phyloP scores from a whole-genome alignment of 2,888 invertebrate species.

The Protonemura montana region DNA sequence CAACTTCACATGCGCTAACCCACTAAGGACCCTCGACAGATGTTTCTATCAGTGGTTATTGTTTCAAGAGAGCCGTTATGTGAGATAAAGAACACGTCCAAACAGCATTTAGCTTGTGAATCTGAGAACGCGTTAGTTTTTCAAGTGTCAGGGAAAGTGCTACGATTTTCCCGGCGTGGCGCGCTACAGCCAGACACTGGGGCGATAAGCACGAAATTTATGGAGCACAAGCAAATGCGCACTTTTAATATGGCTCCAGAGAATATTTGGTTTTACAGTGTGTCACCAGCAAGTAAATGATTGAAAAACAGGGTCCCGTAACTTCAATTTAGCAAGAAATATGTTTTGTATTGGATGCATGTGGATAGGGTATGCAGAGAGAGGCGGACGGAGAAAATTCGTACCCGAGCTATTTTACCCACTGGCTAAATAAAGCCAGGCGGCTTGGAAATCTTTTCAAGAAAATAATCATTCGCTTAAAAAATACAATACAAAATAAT shows the following conservation, averaged over 20 bases:
- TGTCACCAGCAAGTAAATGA: not conserved
- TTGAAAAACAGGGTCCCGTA: not conserved
- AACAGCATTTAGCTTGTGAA: too few species aligned
- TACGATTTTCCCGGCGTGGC: too few species aligned
- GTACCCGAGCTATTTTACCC: not conserved
- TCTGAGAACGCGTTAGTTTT: too few species aligned
- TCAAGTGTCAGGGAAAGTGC: too few species aligned
- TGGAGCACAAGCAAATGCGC: not conserved
- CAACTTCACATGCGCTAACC: too few species aligned
- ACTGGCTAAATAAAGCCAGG: too few species aligned
- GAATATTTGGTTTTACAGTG: not conserved
- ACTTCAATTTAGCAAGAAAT: not conserved
- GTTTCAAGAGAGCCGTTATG: not conserved
- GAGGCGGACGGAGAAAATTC: not conserved
- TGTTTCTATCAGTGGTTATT: not conserved
- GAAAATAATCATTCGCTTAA: not conserved
- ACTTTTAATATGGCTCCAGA: not conserved
- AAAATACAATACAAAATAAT: not conserved
- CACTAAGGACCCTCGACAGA: not conserved
- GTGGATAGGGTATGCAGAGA: too few species aligned
- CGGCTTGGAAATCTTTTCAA: not conserved
- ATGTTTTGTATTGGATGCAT: not conserved
- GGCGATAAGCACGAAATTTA: too few species aligned
- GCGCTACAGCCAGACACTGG: too few species aligned
- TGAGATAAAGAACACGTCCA: not conserved